Conservation (phyloP, 2,797 vertebrate genomes). For the Sebastes kiyomatsui region DNA sequence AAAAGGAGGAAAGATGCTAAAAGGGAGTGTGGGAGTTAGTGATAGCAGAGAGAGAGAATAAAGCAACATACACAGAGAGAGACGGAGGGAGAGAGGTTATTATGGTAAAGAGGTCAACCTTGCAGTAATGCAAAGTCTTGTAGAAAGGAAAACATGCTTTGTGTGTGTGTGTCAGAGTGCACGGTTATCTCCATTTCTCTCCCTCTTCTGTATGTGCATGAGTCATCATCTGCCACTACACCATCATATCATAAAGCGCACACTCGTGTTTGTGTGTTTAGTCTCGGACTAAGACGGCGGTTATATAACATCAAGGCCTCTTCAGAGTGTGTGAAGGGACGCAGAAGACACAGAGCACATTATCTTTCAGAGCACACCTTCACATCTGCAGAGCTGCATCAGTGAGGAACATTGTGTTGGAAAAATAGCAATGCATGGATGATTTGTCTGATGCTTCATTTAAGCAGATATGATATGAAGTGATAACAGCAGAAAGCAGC, state of each 20-base stretch:
- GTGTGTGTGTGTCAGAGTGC: constrained; percentile 15
- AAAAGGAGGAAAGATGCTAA: not conserved
- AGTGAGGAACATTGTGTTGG: not conserved
- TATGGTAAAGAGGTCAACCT: constrained; percentile 70
- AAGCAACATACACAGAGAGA: not conserved
- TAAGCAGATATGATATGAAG: not conserved
- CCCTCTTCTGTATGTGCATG: not conserved
- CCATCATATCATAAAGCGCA: not conserved
- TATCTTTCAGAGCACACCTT: not conserved
- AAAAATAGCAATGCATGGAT: not conserved
- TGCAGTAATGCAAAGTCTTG: constrained; percentile 50
- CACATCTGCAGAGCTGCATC: not conserved
- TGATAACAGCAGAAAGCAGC: not conserved
- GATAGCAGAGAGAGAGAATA: not conserved
- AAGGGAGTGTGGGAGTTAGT: not conserved
- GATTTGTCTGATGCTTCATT: not conserved
- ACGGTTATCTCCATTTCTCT: not conserved
- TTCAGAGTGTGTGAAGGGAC: not conserved
- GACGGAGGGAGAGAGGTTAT: constrained; percentile 34
- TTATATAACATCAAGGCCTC: constrained; percentile 4
- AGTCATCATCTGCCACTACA: not conserved
- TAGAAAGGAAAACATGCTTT: constrained; percentile 52
- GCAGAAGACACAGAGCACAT: not conserved
- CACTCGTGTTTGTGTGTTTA: not conserved
- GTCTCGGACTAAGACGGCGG: not conserved